Conservation (phyloP, 1,140 invertebrate species). For the Leucophenga varia region DNA sequence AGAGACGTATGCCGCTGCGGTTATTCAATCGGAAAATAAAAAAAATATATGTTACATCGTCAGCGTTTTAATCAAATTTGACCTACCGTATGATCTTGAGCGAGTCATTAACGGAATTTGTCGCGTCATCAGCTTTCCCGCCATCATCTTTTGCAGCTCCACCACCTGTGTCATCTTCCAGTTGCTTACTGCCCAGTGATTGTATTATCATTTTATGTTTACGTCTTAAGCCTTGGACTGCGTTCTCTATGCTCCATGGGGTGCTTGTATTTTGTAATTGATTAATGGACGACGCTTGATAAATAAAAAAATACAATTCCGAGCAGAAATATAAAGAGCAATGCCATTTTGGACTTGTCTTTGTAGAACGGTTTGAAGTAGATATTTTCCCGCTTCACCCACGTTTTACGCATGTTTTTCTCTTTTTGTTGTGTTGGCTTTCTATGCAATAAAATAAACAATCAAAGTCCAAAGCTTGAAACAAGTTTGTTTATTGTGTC, state of each 20-base stretch:
- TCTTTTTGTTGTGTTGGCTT: no score
- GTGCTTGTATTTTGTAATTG: slow-evolving; percentile 42
- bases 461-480: no score
- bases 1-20: slow-evolving; percentile 44
- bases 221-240: slow-evolving; percentile 16
- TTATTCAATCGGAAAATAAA: not conserved
- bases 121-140: not conserved
- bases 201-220: slow-evolving; percentile 44
- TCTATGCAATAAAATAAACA: no score
- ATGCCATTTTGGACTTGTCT: slow-evolving; percentile 48
- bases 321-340: slow-evolving; percentile 45
- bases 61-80: not conserved
- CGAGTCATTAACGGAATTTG: slow-evolving; percentile 2
- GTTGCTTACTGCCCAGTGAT: slow-evolving; percentile 40
- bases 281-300: slow-evolving; percentile 53
- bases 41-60: not conserved
- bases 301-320: slow-evolving; percentile 50
- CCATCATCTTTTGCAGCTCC: not conserved
- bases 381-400: slow-evolving; percentile 53
- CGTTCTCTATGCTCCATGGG: slow-evolving; percentile 39
- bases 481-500: no score
- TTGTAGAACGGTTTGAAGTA: slow-evolving; percentile 56
- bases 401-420: slow-evolving; percentile 56
- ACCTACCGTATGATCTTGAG: slow-evolving; percentile 48
- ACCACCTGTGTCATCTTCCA: slow-evolving; percentile 16